Base-by-base conservation (phyloP, 2,797 vertebrate genomes). In the Enoplosus armatus region DNA sequence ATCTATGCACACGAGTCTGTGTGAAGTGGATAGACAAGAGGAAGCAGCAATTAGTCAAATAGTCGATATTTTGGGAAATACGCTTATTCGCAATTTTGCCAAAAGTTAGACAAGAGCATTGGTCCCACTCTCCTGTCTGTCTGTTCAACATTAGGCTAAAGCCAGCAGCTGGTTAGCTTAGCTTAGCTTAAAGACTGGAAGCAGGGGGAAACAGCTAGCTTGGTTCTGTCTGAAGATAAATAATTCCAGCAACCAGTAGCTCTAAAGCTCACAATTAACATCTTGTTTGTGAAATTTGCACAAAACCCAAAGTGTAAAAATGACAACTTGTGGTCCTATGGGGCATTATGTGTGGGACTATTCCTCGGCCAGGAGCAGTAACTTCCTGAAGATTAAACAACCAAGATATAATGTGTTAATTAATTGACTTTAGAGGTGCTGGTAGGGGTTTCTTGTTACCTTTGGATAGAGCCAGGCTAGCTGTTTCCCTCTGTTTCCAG, bases 31-130 rank as follows among this genome's bases (percentile, higher is more conserved):
- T 8, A 27, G 18, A 63, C n/a, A 24, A 74, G 50, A 75, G 33
- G 31, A 45, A 82, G 50, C 45, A 75, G 68, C 41, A 48, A 53
- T 64, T 8, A 68, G 22, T 59, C 18, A 45, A 61, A 41, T 31
- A 71, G 9, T 72, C 5, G 7, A 74, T 27, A 71, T 58, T 64
- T 75, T 61, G 37, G 29, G 58, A 70, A 81, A 69, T 39, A 24
- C 11, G 3, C 51, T 54, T 29, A 2, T 59, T 48, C 1, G 22
- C 11, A 18, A 9, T 41, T 37, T 62, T 39, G 58, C 15, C 50
- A 68, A 59, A 48, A 22, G 7, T 68, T 33, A 31, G 0, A 33
- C 16, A 22, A 60, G 24, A 48, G 20, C 11, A 66, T 39, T 20
- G 16, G 60, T 29, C 75, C 9, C 20, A 74, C n/a, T 15, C 18